phyloP scores from a whole-genome alignment of 2,888 invertebrate genomes.

The Drosophila buzzatii region DNA sequence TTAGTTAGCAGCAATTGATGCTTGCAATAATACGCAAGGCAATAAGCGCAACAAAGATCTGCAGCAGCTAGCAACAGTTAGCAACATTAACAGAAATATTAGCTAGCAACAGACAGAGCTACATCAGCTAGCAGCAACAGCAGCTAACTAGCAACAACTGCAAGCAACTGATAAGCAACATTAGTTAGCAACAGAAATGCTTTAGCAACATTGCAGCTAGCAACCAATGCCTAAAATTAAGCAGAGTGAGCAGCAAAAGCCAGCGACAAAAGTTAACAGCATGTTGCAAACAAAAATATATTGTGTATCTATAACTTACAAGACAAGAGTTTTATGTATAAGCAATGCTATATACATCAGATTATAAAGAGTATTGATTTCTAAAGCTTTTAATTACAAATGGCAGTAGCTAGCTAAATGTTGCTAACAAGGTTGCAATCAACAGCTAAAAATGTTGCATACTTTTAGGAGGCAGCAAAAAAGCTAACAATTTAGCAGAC shows the following conservation, averaged over 20 bases:
- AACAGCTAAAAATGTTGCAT: constrained; percentile 6
- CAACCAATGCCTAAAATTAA: background rate
- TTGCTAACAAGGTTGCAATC: background rate
- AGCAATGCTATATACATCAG: background rate
- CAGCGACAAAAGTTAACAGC: background rate
- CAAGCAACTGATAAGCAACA: background rate
- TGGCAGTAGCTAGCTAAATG: background rate
- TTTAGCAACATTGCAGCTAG: background rate
- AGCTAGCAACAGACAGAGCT: too few species aligned
- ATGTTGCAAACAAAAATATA: background rate
- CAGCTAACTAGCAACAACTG: background rate
- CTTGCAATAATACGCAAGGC: too few species aligned
- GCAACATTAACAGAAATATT: too few species aligned
- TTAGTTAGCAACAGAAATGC: background rate
- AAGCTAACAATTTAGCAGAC: background rate
- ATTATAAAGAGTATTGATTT: background rate
- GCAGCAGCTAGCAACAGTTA: background rate
- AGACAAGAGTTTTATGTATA: background rate
- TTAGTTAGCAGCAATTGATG: background rate
- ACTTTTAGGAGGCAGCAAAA: constrained; percentile 5
- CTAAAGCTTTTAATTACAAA: background rate
- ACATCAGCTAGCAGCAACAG: background rate
- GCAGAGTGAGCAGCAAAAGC: background rate
- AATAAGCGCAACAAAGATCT: background rate
- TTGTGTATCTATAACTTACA: background rate